Evolutionary conservation across 1,140 invertebrate species (phyloP).

Genomic region (Hestina assimilis): DNA sequence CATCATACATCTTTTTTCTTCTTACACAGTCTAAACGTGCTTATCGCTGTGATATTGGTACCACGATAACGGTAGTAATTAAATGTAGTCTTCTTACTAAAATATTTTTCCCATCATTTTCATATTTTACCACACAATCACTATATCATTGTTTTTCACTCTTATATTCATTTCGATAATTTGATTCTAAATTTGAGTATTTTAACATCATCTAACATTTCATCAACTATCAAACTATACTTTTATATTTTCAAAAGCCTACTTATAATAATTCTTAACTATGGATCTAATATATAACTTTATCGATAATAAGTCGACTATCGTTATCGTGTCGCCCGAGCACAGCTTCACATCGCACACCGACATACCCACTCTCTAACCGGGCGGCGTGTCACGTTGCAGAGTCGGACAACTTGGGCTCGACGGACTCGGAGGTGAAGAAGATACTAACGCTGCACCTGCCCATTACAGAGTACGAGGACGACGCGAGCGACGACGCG

Average conservation of each 20-base stretch:
- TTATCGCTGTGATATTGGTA: constrained; percentile 36
- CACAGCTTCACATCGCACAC: constrained; percentile 26
- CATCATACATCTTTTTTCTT: constrained; percentile 30
- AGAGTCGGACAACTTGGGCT: constrained; percentile 92
- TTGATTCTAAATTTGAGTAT: background rate
- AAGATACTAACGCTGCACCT: constrained; percentile 92
- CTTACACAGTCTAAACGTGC: constrained; percentile 37
- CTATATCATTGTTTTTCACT: background rate
- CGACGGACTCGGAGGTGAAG: constrained; percentile 92
- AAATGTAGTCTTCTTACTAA: background rate
- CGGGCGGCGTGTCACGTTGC: constrained; percentile 69
- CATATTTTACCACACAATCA: background rate
- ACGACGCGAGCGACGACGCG: constrained; percentile 85
- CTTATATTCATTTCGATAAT: background rate
- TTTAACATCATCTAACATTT: background rate
- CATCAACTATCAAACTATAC: background rate
- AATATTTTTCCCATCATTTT: background rate
- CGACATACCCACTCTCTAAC: background rate
- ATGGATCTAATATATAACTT: too few species aligned
- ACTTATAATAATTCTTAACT: too few species aligned
- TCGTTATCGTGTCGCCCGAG: constrained; percentile 29
- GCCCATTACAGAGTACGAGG: constrained; percentile 93
- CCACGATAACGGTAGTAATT: constrained; percentile 31
- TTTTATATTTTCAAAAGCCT: too few species aligned
- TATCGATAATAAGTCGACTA: background rate